Conservation (phyloP, 2,797 vertebrate species). For the Delichon dasypus region DNA sequence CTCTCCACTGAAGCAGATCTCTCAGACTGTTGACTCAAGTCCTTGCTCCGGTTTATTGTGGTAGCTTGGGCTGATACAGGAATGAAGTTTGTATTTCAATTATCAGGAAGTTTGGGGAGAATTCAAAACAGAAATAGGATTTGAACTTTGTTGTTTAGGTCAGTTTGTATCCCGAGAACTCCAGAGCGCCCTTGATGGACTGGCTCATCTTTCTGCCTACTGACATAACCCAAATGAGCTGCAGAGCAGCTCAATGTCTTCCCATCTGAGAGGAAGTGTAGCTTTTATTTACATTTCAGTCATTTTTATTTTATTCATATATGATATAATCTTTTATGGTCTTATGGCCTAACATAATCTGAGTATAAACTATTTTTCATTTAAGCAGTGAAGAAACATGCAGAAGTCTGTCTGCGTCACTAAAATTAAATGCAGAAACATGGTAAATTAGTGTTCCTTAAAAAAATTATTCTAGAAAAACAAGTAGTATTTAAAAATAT, state of each 20-base stretch:
- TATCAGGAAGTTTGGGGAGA: neutral
- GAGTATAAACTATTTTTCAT: neutral
- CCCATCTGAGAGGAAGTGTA: neutral
- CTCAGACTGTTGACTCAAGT: neutral
- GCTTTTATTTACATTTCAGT: neutral
- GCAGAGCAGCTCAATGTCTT: fast-evolving
- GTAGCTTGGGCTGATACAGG: neutral
- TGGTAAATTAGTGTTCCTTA: neutral
- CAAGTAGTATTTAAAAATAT: neutral
- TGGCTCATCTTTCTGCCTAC: neutral
- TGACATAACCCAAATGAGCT: neutral
- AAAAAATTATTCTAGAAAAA: neutral
- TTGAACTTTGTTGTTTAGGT: neutral
- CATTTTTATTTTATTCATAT: neutral
- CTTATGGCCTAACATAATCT: neutral
- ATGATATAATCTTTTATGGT: neutral
- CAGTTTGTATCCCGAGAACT: neutral
- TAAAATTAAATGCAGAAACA: neutral
- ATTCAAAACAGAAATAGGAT: neutral
- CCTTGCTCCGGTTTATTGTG: neutral
- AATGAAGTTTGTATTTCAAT: fast-evolving
- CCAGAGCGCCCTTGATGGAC: neutral
- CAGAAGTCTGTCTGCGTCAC: neutral
- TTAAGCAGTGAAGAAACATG: neutral
- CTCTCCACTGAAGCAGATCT: neutral